Percentiles rank a stretch among this genome's conserved stretches.
Conservation (phyloP, 1,140 invertebrate genomes). For the Macrobrachium nipponense region DNA sequence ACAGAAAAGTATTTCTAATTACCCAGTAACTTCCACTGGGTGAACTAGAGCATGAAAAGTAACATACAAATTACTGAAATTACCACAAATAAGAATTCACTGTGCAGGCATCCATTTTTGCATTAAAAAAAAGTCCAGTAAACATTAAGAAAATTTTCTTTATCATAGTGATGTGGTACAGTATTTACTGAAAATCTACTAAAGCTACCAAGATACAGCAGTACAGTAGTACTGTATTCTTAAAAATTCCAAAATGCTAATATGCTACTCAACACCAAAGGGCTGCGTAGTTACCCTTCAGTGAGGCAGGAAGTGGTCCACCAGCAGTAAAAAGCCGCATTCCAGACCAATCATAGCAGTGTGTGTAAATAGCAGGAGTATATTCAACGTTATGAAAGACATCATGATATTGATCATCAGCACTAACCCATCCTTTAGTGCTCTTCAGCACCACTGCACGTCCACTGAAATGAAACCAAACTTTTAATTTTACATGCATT, state of each 20-base stretch:
- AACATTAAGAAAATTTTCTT: no score
- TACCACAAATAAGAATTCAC: no score
- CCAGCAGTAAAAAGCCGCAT: constrained; percentile 93
- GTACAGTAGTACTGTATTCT: background rate
- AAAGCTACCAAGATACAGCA: background rate
- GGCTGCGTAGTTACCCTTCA: constrained; percentile 87
- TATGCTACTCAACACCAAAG: constrained; percentile 67
- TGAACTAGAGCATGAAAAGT: no score
- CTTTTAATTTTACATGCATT: background rate
- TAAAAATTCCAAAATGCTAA: background rate
- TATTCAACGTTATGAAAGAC: constrained; percentile 85
- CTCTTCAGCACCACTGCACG: constrained; percentile 89
- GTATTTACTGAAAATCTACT: background rate
- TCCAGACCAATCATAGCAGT: constrained; percentile 92
- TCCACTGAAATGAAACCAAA: constrained; percentile 67
- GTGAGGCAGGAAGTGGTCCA: constrained; percentile 88
- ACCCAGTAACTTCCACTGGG: no score
- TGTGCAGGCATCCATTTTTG: no score
- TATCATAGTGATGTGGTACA: background rate
- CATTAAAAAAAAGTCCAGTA: no score
- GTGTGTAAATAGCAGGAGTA: constrained; percentile 95
- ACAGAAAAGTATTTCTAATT: no score
- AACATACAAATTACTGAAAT: no score
- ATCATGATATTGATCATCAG: constrained; percentile 81
- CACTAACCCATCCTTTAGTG: constrained; percentile 85